These are phyloP conservation scores for Ranitomeya variabilis DNA, from an alignment of 2,113 vertebrate species.

Conservation along the genomic window DNA sequence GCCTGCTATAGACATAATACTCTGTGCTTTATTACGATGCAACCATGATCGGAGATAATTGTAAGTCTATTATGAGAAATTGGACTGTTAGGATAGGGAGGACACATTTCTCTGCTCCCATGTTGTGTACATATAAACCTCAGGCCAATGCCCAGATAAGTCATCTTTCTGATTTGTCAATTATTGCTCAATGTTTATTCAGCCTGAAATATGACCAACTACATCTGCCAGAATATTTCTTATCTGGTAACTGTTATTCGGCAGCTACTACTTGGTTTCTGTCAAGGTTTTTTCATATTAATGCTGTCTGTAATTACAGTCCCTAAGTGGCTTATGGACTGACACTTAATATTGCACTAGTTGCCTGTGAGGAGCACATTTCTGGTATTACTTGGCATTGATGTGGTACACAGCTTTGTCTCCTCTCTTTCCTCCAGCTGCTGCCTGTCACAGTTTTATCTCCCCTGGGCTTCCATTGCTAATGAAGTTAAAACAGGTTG, in stretches of 20 bases:
- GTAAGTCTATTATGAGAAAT: no score
- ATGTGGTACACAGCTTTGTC: conserved; percentile 12
- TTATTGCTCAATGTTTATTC: neutral
- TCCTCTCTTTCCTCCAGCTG: neutral
- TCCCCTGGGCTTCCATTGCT: conserved; percentile 33
- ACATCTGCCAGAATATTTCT: neutral
- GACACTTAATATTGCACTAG: neutral
- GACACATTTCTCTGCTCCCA: no score
- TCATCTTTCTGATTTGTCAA: neutral
- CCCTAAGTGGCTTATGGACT: conserved; percentile 11
- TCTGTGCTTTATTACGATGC: no score
- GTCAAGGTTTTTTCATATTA: neutral
- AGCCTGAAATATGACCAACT: neutral
- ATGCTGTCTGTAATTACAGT: neutral
- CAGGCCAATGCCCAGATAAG: neutral
- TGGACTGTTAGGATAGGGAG: no score
- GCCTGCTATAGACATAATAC: no score
- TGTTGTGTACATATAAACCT: no score
- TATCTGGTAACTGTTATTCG: neutral
- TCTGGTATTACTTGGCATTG: neutral
- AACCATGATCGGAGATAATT: no score
- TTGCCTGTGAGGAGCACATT: neutral
- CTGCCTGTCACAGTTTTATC: conserved; percentile 22
- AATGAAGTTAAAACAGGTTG: conserved; percentile 29
- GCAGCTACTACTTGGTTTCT: neutral